phyloP scores from a whole-genome alignment of 2,797 vertebrate genomes.

The Sebastes steindachneri region DNA sequence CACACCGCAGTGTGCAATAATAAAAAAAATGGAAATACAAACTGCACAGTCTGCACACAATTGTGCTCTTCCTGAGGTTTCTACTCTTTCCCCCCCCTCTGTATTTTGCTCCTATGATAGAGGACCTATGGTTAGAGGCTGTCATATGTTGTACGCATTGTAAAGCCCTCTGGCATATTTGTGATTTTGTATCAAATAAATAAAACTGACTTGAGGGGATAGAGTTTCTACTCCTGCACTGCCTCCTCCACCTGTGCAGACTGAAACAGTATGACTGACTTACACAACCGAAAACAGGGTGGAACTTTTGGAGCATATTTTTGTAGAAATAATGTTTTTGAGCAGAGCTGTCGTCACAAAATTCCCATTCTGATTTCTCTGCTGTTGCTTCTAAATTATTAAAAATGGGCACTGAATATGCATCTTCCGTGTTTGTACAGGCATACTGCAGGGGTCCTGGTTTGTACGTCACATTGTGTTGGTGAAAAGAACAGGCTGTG shows the following conservation, averaged over 20 bases:
- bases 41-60: not conserved
- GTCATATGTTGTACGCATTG: not conserved
- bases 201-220: not conserved
- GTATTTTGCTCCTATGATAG: not conserved
- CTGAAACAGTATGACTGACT: not conserved
- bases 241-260: not conserved
- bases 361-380: not conserved
- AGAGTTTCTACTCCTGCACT: not conserved
- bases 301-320: not conserved
- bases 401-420: not conserved
- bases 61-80: not conserved
- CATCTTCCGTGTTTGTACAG: slow-evolving; percentile 1
- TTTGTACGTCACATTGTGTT: slow-evolving; percentile 14
- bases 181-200: not conserved
- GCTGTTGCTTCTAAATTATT: slow-evolving; percentile 8
- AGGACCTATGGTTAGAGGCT: not conserved
- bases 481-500: slow-evolving; percentile 33
- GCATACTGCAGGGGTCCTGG: slow-evolving; percentile 29
- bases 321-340: not conserved
- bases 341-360: not conserved
- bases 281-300: not conserved
- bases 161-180: not conserved
- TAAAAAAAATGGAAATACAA: not conserved
- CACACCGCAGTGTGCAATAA: not conserved
- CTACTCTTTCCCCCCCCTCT: fast-evolving